A percentile compares a stretch with the other conserved stretches of the same genome.
phyloP scores from a whole-genome alignment of 2,113 vertebrate genomes.

The Phalacrocorax brasilianus region DNA sequence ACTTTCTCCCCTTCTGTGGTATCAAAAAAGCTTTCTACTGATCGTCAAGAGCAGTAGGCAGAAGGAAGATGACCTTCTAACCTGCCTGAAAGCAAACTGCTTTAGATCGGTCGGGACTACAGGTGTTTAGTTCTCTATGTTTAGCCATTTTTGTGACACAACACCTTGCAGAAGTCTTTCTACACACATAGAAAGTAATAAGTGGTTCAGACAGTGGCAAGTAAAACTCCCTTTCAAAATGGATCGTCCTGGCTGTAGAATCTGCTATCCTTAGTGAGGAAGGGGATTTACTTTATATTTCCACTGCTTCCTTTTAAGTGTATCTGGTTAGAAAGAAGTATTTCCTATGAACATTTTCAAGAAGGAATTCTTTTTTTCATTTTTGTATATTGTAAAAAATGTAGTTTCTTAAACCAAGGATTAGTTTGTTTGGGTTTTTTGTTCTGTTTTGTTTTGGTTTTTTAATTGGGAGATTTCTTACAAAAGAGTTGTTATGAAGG shows the following conservation, averaged over 20 bases:
- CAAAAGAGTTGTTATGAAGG: neutral
- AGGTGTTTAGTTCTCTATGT: neutral
- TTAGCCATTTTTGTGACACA: neutral
- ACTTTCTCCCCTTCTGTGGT: neutral
- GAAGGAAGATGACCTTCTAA: neutral
- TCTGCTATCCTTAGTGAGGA: neutral
- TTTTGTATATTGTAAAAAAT: neutral
- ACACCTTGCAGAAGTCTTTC: neutral
- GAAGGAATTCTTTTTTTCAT: neutral
- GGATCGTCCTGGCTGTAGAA: neutral
- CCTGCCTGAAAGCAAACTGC: neutral
- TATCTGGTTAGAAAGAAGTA: neutral
- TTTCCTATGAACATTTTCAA: neutral
- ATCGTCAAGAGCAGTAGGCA: neutral
- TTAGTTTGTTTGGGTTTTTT: no score
- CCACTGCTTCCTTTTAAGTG: neutral
- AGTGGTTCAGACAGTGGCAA: neutral
- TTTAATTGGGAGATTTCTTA: neutral
- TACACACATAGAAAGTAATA: neutral
- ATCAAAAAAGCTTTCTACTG: neutral
- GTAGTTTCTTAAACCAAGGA: neutral
- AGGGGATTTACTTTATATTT: neutral
- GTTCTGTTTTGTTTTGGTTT: neutral
- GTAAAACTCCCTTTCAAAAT: neutral
- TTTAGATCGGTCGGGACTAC: neutral